Conservation (phyloP, 2,888 invertebrate species). For the Buathra laborator region DNA sequence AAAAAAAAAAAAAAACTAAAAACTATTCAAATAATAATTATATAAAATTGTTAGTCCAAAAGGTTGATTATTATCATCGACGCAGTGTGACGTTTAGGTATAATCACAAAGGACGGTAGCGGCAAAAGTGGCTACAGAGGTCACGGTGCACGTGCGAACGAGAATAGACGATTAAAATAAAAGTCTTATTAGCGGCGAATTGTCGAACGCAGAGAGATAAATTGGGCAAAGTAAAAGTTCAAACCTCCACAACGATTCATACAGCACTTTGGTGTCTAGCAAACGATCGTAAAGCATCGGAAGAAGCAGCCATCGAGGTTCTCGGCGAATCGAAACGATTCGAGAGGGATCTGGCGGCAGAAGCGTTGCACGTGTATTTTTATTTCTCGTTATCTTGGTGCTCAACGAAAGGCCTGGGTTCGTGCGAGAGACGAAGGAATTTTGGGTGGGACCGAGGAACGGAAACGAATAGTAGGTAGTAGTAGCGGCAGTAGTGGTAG, state of each 20-base stretch:
- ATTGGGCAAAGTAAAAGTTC: constrained; percentile 4
- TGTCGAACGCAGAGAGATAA: background rate
- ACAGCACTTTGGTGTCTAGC: constrained; percentile 40
- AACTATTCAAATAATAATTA: constrained; percentile 39
- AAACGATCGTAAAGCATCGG: constrained; percentile 30
- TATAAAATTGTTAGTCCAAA: constrained; percentile 57
- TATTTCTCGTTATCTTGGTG: constrained; percentile 68
- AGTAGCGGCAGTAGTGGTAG: constrained; percentile 14
- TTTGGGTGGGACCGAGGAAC: constrained; percentile 38
- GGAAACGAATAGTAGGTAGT: constrained; percentile 36
- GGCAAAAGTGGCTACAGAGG: background rate
- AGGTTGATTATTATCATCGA: constrained; percentile 53
- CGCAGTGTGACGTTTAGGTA: background rate
- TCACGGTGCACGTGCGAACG: constrained; percentile 2
- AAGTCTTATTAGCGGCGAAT: constrained; percentile 2
- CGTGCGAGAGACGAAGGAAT: constrained; percentile 28
- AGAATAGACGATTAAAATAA: constrained; percentile 8
- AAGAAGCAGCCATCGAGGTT: constrained; percentile 20
- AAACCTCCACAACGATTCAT: constrained; percentile 19
- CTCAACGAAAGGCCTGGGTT: constrained; percentile 44
- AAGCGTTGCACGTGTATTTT: constrained; percentile 69
- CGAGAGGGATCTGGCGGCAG: constrained; percentile 58
- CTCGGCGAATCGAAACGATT: constrained; percentile 45
- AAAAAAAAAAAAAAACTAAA: background rate
- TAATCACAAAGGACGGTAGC: background rate